These are phyloP conservation scores for Drepana arcuata DNA, from an alignment of 1,140 invertebrate species.

Conservation along the genomic window DNA sequence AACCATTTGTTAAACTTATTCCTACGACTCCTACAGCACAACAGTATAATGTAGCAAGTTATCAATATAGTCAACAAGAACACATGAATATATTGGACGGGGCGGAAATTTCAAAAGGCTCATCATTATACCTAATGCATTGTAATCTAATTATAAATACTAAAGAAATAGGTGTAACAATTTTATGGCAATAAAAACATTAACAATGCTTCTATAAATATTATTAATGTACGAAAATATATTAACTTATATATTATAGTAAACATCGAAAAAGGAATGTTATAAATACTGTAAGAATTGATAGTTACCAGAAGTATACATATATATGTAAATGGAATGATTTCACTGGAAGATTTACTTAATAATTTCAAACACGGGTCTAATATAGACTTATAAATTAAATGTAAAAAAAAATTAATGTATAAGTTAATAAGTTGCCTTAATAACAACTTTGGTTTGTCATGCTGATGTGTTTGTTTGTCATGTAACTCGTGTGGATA, in stretches of 20 bases:
- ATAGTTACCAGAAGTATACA: conserved; percentile 4
- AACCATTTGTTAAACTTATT: too few relatives aligned
- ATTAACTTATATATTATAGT: conserved; percentile 4
- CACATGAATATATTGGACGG: too few relatives aligned
- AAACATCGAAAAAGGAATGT: conserved; percentile 18
- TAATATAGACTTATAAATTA: too few relatives aligned
- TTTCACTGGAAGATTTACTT: conserved; percentile 18
- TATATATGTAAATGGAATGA: conserved; percentile 16
- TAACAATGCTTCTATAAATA: conserved; percentile 15
- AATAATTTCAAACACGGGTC: too few relatives aligned
- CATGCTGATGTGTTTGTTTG: conserved; percentile 12
- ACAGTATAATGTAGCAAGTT: conserved; percentile 2
- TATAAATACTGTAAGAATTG: conserved; percentile 14
- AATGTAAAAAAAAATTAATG: too few relatives aligned
- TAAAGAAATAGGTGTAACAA: too few relatives aligned
- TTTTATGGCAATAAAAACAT: conserved; percentile 22
- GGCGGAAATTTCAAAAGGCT: conserved; percentile 8
- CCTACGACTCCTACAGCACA: too few relatives aligned
- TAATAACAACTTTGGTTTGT: conserved; percentile 19
- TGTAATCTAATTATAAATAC: too few relatives aligned
- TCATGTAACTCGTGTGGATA: conserved; percentile 2
- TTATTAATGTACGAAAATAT: neutral
- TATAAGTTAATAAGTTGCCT: too few relatives aligned
- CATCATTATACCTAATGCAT: too few relatives aligned
- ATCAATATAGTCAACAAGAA: too few relatives aligned